phyloP scores from a whole-genome alignment of 1,140 invertebrate genomes.

The Apis mellifera region DNA sequence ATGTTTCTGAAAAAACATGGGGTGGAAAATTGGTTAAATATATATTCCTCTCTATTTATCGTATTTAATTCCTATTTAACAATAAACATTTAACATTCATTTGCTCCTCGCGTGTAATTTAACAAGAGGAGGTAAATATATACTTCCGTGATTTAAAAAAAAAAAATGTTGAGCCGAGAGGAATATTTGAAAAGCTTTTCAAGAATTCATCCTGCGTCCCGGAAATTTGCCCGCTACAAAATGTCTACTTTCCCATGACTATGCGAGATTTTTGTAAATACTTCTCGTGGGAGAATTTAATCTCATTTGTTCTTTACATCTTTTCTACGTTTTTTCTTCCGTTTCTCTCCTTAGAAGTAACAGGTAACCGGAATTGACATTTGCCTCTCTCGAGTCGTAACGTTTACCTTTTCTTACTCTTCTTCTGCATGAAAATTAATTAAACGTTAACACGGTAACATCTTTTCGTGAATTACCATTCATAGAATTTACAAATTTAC shows the following conservation, averaged over 20 bases:
- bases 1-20: too few relatives aligned
- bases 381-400: too few relatives aligned
- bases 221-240: background rate
- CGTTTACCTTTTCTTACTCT: background rate
- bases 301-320: background rate
- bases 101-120: background rate
- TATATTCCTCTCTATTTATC: background rate
- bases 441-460: background rate
- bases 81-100: background rate
- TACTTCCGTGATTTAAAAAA: background rate
- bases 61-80: too few relatives aligned
- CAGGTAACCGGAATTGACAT: constrained; percentile 8
- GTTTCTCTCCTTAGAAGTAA: constrained; percentile 20
- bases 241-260: background rate
- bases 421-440: background rate
- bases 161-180: background rate
- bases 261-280: background rate
- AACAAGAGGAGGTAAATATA: background rate
- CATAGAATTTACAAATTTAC: too few relatives aligned
- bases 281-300: background rate
- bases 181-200: background rate
- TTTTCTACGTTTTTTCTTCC: background rate
- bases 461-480: too few relatives aligned
- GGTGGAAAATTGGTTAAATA: too few relatives aligned
- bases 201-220: background rate